phyloP scores from a whole-genome alignment of 2,797 vertebrate species.

The Gephyroberyx darwinii region DNA sequence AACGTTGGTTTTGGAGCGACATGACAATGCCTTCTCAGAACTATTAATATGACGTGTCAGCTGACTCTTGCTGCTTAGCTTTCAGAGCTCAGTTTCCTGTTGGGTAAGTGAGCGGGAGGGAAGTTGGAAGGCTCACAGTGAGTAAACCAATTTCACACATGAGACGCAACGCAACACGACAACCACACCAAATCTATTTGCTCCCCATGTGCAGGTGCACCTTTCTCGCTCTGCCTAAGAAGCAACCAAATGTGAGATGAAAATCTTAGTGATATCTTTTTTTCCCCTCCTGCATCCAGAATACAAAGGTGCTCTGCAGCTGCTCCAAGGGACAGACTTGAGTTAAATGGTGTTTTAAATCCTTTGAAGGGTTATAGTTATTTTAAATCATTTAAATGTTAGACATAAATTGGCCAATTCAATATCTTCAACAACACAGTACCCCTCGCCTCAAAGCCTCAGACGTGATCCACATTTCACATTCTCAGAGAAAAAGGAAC shows the following conservation, averaged over 20 bases:
- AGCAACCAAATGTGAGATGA: slow-evolving; percentile 56
- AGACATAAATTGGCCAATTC: not conserved
- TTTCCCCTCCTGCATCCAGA: slow-evolving; percentile 21
- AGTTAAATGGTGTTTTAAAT: slow-evolving; percentile 48
- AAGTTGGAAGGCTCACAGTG: slow-evolving; percentile 56
- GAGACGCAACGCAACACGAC: slow-evolving; percentile 30
- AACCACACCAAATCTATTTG: slow-evolving; percentile 46
- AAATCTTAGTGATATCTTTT: slow-evolving; percentile 24
- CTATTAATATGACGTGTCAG: not conserved
- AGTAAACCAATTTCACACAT: slow-evolving; percentile 70
- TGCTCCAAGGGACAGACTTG: slow-evolving; percentile 1
- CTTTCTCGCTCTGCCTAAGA: slow-evolving; percentile 29
- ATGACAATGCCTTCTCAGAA: too few species aligned
- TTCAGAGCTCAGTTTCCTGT: slow-evolving; percentile 73
- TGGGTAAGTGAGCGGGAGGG: slow-evolving; percentile 58
- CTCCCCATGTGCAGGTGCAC: slow-evolving; percentile 61
- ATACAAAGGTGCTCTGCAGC: slow-evolving; percentile 35
- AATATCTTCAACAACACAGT: not conserved
- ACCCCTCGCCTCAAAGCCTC: slow-evolving; percentile 25
- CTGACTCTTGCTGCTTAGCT: slow-evolving; percentile 21
- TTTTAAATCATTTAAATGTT: slow-evolving; percentile 39
- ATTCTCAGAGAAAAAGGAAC: slow-evolving; percentile 8
- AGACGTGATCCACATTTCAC: slow-evolving; percentile 27
- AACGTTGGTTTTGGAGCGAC: not conserved
- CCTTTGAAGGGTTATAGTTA: slow-evolving; percentile 25